Conservation (phyloP, 2,113 vertebrate genomes). For the Chaetura pelagica region DNA sequence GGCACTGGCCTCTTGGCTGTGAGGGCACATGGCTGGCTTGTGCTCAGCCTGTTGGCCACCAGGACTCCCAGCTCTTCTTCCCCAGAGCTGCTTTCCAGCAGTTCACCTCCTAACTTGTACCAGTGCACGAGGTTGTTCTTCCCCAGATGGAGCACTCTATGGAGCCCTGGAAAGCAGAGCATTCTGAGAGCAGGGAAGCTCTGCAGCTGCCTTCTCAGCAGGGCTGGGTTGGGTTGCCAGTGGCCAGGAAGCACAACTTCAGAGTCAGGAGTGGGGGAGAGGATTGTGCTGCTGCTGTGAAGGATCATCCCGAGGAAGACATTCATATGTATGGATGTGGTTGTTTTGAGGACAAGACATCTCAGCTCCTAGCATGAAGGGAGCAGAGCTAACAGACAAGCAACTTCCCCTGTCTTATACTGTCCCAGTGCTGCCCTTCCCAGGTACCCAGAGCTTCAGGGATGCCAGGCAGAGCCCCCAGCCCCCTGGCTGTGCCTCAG, state of each 20-base stretch:
- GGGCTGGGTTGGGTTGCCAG: neutral
- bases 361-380: neutral
- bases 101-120: too few species aligned
- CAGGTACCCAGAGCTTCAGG: neutral
- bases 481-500: neutral
- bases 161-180: neutral
- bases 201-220: neutral
- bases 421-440: neutral
- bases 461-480: neutral
- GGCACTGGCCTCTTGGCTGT: too few species aligned
- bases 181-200: neutral
- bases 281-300: neutral
- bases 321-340: neutral
- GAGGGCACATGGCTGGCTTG: too few species aligned
- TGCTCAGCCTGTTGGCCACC: too few species aligned
- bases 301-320: neutral
- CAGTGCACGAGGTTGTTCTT: too few species aligned
- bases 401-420: neutral
- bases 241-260: neutral
- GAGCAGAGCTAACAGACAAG: neutral
- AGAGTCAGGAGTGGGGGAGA: neutral
- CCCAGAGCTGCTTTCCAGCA: too few species aligned
- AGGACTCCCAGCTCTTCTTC: too few species aligned
- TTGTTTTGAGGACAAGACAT: neutral
- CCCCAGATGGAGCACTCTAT: too few species aligned